A percentile compares a stretch with the other conserved stretches of the same genome.
Evolutionary conservation across 2,113 vertebrate genomes (phyloP).

Genomic region (Ciconia boyciana): DNA sequence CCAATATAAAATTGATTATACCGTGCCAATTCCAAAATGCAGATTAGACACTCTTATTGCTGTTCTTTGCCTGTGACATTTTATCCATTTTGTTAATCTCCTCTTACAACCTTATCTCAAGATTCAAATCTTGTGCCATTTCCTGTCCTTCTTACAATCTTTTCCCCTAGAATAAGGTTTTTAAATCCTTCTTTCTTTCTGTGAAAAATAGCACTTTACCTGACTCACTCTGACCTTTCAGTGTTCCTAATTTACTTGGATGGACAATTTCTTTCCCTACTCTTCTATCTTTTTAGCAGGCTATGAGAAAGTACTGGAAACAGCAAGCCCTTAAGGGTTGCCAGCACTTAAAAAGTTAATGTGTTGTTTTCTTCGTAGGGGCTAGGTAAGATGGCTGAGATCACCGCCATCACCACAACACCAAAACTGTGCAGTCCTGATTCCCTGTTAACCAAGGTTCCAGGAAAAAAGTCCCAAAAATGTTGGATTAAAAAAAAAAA

Average conservation of each 20-base stretch:
- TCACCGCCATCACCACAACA: not conserved
- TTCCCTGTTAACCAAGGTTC: not conserved
- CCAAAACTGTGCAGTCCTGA: not conserved
- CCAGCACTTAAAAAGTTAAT: slow-evolving; percentile 53
- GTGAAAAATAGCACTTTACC: slow-evolving; percentile 37
- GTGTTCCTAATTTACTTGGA: slow-evolving; percentile 57
- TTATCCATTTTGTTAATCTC: slow-evolving; percentile 54
- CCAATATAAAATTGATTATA: not conserved
- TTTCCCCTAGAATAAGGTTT: slow-evolving; percentile 46
- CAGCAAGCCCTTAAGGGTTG: not conserved
- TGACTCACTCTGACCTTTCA: slow-evolving; percentile 61
- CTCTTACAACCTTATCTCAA: slow-evolving; percentile 56
- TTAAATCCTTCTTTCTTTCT: slow-evolving; percentile 31
- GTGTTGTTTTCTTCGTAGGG: not conserved
- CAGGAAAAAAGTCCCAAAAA: not conserved
- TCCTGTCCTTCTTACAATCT: slow-evolving; percentile 51
- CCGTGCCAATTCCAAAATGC: not conserved
- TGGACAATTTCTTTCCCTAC: slow-evolving; percentile 57
- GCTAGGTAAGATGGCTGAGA: not conserved
- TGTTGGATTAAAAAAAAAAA: not conserved
- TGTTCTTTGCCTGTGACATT: slow-evolving; percentile 32
- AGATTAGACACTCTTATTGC: not conserved
- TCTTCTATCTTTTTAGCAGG: slow-evolving; percentile 3
- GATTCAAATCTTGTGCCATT: slow-evolving; percentile 48
- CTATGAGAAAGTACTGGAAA: slow-evolving; percentile 32